These are phyloP conservation scores for Echiichthys vipera DNA, from an alignment of 2,797 vertebrate species.

Conservation along the genomic window DNA sequence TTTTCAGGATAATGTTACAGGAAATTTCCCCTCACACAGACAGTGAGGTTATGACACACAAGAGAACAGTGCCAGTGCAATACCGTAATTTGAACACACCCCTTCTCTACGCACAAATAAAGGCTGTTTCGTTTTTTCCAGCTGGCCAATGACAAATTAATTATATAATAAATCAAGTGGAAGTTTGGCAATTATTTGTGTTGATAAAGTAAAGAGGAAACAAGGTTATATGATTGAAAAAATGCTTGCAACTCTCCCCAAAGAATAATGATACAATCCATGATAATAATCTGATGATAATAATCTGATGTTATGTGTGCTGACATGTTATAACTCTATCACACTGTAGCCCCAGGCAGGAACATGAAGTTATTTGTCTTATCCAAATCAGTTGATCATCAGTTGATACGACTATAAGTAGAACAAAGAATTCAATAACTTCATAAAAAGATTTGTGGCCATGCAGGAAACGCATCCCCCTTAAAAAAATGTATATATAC, in stretches of 20 bases:
- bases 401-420: not conserved
- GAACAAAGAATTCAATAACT: not conserved
- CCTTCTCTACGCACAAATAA: constrained; percentile 39
- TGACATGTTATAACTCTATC: constrained; percentile 1
- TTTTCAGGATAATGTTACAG: constrained; percentile 73
- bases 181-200: constrained; percentile 18
- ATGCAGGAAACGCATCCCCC: not conserved
- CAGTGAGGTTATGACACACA: constrained; percentile 72
- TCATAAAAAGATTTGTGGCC: not conserved
- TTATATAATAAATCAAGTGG: constrained; percentile 30
- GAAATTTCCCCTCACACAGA: constrained; percentile 72
- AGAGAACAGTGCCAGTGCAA: constrained; percentile 64
- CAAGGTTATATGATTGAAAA: constrained; percentile 3
- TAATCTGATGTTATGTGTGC: constrained; percentile 16
- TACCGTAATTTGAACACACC: constrained; percentile 54
- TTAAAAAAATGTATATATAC: not conserved
- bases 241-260: not conserved
- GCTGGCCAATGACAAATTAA: constrained; percentile 37
- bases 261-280: not conserved
- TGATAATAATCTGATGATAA: too few relatives aligned
- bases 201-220: constrained; percentile 23
- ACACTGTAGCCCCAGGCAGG: constrained; percentile 2
- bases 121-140: constrained; percentile 42
- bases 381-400: not conserved
- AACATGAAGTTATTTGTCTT: constrained; percentile 8